Base-by-base conservation (phyloP, 2,797 vertebrate species). In the Coregonus suidteri region DNA sequence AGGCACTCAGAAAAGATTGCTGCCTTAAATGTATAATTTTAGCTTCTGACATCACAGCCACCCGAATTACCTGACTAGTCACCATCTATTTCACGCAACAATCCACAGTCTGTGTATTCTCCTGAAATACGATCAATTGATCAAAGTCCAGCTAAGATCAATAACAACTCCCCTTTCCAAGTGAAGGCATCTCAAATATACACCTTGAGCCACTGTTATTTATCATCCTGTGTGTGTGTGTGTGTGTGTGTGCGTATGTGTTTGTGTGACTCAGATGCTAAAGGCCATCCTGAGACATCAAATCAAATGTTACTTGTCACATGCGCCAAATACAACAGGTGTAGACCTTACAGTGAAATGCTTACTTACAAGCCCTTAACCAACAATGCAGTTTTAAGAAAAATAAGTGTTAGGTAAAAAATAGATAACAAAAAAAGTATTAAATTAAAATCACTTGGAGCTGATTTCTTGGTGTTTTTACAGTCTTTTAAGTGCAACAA, bases 61-160 rank as follows among this genome's bases (percentile, higher is more conserved):
- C 65, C 65, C 1, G 5, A 15, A 67, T 67, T 11, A 47, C 41
- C 41, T 47, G 11, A 9, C 41, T 47, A 13, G 41, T 9, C 2
- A 13, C 9, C 9, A 47, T 47, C 11, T 47, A 47, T 47, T 47
- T 47, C 11, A 47, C 41, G 2, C 9, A 13, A 47, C 41, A 47
- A 13, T 13, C 41, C 13, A 64, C 59, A 47, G 9, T 47, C 31
- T 14, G 30, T 25, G 9, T 64, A 53, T 47, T 73, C 59, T 34
- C 11, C 71, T 54, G 34, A 56, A 67, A 68, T 56, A 73, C 51
- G 35, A 34, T 73, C 35, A 65, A 78, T 78, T 73, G 16, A 73
- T 73, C 77, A 74, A 74, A 74, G 71, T 74, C 62, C 31, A 67
- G 16, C 25, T 34, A 66, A 71, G 75, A 77, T 81, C 71, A 64